These are phyloP conservation scores for Drosophila seclusa DNA, from an alignment of 2,888 invertebrate species.

Conservation along the genomic window DNA sequence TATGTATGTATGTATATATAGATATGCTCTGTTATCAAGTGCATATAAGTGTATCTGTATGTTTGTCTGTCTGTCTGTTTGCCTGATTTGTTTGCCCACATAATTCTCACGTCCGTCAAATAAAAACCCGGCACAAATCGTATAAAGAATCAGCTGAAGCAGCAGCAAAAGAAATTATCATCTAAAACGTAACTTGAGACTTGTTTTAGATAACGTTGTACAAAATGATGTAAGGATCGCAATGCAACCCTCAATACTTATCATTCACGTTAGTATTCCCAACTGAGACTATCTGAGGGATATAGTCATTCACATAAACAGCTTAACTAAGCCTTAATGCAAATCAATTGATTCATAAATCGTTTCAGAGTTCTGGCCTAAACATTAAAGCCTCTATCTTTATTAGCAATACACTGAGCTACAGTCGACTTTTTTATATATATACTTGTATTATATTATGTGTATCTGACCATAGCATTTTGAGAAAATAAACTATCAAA, in stretches of 20 bases:
- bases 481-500: background rate
- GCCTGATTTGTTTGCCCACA: slow-evolving; percentile 65
- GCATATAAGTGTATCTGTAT: slow-evolving; percentile 37
- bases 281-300: background rate
- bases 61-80: slow-evolving; percentile 37
- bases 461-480: background rate
- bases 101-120: slow-evolving; percentile 77
- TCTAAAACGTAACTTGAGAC: slow-evolving; percentile 12
- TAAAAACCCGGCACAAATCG: slow-evolving; percentile 26
- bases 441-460: background rate
- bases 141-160: slow-evolving; percentile 16
- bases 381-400: background rate
- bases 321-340: background rate
- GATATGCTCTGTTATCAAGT: slow-evolving; percentile 72
- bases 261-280: slow-evolving; percentile 5
- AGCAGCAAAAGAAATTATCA: slow-evolving; percentile 41
- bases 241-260: background rate
- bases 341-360: background rate
- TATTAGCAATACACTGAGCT: background rate
- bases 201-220: slow-evolving; percentile 24
- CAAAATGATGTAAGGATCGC: slow-evolving; percentile 12
- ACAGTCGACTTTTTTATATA: background rate
- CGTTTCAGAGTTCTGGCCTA: background rate
- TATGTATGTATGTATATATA: slow-evolving; percentile 45
- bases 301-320: background rate